Evolutionary conservation across 1,140 invertebrate species (phyloP).

Genomic region (Drosophila sechellia): DNA sequence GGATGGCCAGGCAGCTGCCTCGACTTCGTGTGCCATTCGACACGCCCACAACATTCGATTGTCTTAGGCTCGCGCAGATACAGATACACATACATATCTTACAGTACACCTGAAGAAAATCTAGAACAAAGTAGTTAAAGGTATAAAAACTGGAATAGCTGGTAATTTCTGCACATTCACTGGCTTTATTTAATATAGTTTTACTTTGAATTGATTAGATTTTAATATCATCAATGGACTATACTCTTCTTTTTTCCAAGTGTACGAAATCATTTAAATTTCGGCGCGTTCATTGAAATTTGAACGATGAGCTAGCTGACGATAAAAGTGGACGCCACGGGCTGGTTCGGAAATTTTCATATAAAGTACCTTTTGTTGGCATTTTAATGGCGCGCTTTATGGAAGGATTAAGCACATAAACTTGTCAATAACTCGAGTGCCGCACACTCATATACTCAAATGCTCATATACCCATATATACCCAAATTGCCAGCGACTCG

Average conservation of each 20-base stretch:
- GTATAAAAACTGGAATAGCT: too few relatives aligned
- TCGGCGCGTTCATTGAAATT: conserved; percentile 80
- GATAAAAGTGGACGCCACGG: conserved; percentile 63
- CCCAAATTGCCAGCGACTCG: not conserved
- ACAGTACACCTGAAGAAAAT: not conserved
- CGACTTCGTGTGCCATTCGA: conserved; percentile 55
- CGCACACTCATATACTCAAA: conserved; percentile 36
- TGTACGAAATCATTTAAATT: conserved; percentile 64
- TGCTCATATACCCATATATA: not conserved
- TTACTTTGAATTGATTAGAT: too few relatives aligned
- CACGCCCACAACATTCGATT: conserved; percentile 69
- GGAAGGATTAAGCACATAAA: conserved; percentile 83
- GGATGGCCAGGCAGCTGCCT: conserved; percentile 43
- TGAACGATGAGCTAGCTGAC: conserved; percentile 59
- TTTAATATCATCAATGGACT: too few relatives aligned
- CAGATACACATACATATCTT: conserved; percentile 6
- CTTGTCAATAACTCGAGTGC: conserved; percentile 82
- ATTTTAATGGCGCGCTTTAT: conserved; percentile 82
- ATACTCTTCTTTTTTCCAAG: not conserved
- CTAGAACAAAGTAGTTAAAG: not conserved
- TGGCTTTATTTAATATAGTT: too few relatives aligned
- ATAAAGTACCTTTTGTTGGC: conserved; percentile 84
- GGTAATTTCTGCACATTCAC: too few relatives aligned
- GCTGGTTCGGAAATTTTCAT: conserved; percentile 70
- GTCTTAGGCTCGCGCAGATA: conserved; percentile 43